Conservation (phyloP, 2,888 invertebrate species). For the Hyposoter dolosus region DNA sequence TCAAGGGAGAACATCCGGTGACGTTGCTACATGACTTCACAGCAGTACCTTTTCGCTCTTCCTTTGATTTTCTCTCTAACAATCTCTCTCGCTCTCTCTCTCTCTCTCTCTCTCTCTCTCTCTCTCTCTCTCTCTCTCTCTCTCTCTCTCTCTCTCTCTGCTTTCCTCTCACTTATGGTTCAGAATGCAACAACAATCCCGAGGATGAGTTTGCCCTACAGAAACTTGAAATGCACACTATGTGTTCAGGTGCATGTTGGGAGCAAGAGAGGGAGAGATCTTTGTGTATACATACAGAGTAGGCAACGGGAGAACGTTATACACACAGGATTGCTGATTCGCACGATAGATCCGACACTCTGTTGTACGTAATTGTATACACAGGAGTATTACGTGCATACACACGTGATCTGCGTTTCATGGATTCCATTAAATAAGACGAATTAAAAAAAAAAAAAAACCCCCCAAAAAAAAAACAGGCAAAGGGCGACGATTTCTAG, state of each 20-base stretch:
- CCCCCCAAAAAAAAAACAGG: too few relatives aligned
- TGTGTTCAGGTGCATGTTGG: slow-evolving; percentile 11
- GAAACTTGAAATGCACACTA: slow-evolving; percentile 15
- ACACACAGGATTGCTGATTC: slow-evolving; percentile 27
- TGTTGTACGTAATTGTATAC: slow-evolving; percentile 62
- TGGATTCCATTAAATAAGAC: background rate
- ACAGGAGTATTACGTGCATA: slow-evolving; percentile 63
- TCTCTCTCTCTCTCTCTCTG: slow-evolving; percentile 6
- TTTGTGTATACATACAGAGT: slow-evolving; percentile 32
- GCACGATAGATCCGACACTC: slow-evolving; percentile 45
- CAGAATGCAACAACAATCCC: slow-evolving; percentile 51
- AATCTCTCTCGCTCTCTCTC: slow-evolving; percentile 12
- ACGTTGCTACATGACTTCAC: slow-evolving; percentile 36
- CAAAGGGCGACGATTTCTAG: background rate
- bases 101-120: slow-evolving; percentile 7
- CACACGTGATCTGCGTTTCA: slow-evolving; percentile 55
- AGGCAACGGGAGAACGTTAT: slow-evolving; percentile 46
- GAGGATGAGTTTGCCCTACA: slow-evolving; percentile 16
- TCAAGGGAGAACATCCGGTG: slow-evolving; percentile 60
- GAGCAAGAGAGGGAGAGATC: background rate
- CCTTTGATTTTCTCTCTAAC: background rate
- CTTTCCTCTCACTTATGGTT: slow-evolving; percentile 1
- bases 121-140: slow-evolving; percentile 10
- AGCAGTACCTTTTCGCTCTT: slow-evolving; percentile 44
- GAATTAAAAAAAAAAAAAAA: background rate